phyloP scores from a whole-genome alignment of 2,113 vertebrate genomes.

The Malurus cyaneus region DNA sequence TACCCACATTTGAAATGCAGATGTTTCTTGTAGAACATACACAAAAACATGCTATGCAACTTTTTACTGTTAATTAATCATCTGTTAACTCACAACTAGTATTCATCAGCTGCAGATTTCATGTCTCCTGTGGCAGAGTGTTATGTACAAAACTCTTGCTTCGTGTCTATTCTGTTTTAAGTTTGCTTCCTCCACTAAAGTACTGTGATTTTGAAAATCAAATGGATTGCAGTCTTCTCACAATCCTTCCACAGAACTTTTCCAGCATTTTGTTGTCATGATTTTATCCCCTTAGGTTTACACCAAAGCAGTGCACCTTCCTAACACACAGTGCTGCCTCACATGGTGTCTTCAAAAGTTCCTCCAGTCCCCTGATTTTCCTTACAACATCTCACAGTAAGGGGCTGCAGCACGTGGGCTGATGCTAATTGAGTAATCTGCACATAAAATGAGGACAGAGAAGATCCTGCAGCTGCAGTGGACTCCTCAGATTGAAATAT shows the following conservation, averaged over 20 bases:
- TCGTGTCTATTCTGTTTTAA: neutral
- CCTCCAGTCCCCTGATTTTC: neutral
- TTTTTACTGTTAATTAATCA: neutral
- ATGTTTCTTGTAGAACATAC: neutral
- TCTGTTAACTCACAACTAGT: neutral
- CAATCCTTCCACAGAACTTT: fast-evolving
- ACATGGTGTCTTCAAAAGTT: neutral
- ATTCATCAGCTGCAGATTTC: neutral
- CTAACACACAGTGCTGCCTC: neutral
- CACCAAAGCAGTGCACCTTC: neutral
- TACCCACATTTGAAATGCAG: neutral
- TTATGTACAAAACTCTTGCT: neutral
- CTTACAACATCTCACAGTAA: neutral
- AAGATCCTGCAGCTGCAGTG: neutral
- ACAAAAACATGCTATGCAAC: neutral
- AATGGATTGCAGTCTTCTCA: neutral
- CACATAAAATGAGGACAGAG: neutral
- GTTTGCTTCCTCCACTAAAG: neutral
- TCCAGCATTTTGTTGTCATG: neutral
- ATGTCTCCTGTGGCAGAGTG: neutral
- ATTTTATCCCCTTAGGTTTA: neutral
- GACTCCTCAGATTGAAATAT: neutral
- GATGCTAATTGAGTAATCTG: neutral
- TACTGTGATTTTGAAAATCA: neutral
- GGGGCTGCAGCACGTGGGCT: neutral